Evolutionary conservation across 2,888 invertebrate genomes (phyloP).

Genomic region (Agonopterix heracliana): DNA sequence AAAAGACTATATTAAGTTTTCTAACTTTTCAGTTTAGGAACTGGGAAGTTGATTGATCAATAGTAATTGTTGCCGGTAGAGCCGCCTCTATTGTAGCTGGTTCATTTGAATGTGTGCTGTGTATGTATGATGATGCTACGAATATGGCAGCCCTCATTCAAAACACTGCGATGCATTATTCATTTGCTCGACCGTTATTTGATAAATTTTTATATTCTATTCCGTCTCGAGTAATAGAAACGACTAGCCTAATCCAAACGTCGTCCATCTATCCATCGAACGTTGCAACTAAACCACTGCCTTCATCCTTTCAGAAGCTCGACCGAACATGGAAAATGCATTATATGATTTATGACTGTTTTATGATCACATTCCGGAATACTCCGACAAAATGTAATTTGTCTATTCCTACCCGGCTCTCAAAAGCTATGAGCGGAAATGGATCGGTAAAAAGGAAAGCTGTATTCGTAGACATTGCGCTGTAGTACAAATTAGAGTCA

Average conservation of each 20-base stretch:
- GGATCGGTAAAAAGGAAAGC: neutral
- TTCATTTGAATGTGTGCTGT: too few relatives aligned
- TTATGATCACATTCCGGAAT: conserved; percentile 44
- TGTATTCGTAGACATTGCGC: too few relatives aligned
- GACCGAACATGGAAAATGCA: conserved; percentile 56
- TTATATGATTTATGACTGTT: conserved; percentile 42
- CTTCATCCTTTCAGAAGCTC: conserved; percentile 40
- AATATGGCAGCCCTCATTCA: conserved; percentile 14
- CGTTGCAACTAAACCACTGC: neutral
- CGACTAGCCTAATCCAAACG: neutral
- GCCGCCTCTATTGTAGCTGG: too few relatives aligned
- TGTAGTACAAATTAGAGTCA: too few relatives aligned
- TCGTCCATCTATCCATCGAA: neutral
- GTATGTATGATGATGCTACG: conserved; percentile 2
- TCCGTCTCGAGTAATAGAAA: conserved; percentile 1
- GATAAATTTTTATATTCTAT: conserved; percentile 8
- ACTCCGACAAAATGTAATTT: conserved; percentile 50
- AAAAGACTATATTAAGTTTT: too few relatives aligned
- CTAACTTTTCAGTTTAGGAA: too few relatives aligned
- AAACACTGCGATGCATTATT: conserved; percentile 23
- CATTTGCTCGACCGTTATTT: conserved; percentile 22
- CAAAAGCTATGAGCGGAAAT: conserved; percentile 28
- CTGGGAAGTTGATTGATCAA: too few relatives aligned
- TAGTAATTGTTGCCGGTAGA: too few relatives aligned
- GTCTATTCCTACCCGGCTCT: conserved; percentile 32